phyloP scores from a whole-genome alignment of 1,140 invertebrate species.

The Lysiphlebus fabarum region DNA sequence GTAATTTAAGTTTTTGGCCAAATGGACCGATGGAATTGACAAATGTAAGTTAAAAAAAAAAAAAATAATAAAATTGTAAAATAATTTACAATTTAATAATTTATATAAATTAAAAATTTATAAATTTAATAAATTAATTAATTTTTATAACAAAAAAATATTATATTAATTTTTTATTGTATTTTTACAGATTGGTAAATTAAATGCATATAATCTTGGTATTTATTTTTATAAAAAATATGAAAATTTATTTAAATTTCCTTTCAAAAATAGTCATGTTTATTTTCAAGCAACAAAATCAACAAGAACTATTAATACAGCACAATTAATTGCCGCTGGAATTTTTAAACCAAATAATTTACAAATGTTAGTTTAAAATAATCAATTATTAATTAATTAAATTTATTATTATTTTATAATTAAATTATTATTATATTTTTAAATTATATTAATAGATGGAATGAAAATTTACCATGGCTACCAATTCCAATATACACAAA shows the following conservation, averaged over 20 bases:
- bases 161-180: not conserved
- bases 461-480: constrained; percentile 22
- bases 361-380: constrained; percentile 18
- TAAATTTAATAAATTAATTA: not conserved
- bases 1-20: constrained; percentile 35
- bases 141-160: not conserved
- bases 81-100: not conserved
- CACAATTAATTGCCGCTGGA: constrained; percentile 25
- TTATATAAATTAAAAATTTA: not conserved
- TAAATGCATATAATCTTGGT: constrained; percentile 21
- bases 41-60: constrained; percentile 16
- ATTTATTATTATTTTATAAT: not conserved
- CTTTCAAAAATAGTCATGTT: constrained; percentile 14
- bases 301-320: constrained; percentile 19
- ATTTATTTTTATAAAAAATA: constrained; percentile 20
- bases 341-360: constrained; percentile 18
- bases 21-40: constrained; percentile 33
- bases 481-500: constrained; percentile 19
- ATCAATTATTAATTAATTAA: not conserved
- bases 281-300: constrained; percentile 16
- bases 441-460: constrained; percentile 16
- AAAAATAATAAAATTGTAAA: no score
- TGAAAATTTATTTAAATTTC: constrained; percentile 12
- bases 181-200: constrained; percentile 22
- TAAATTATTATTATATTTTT: not conserved